Conservation (phyloP, 2,888 invertebrate species). For the Cheilosia vernalis region DNA sequence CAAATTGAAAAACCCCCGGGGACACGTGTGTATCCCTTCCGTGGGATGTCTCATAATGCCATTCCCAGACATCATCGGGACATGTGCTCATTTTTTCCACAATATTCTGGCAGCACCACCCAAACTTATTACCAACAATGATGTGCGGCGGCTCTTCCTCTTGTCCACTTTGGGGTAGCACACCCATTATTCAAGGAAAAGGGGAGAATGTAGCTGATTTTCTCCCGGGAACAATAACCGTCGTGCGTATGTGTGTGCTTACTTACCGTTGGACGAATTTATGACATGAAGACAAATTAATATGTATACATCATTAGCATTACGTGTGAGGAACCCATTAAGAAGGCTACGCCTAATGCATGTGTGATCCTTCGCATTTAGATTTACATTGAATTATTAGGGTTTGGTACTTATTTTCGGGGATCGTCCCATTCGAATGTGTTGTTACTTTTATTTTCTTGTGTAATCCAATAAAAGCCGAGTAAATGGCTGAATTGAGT, state of each 20-base stretch:
- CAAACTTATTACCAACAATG: slow-evolving; percentile 20
- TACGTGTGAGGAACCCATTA: slow-evolving; percentile 68
- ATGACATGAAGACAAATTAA: slow-evolving; percentile 43
- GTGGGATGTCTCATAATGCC: slow-evolving; percentile 10
- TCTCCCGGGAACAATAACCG: slow-evolving; percentile 18
- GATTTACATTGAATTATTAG: slow-evolving; percentile 54
- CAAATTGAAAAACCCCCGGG: slow-evolving; percentile 36
- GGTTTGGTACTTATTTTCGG: slow-evolving; percentile 45
- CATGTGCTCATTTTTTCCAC: slow-evolving; percentile 7
- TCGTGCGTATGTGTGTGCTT: background rate
- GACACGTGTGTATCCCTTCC: slow-evolving; percentile 14
- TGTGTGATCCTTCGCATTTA: slow-evolving; percentile 46
- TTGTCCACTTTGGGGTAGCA: slow-evolving; percentile 33
- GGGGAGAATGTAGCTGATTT: slow-evolving; percentile 27
- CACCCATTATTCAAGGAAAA: background rate
- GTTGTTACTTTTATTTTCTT: slow-evolving; percentile 37
- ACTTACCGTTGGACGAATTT: slow-evolving; percentile 10
- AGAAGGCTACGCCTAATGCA: slow-evolving; percentile 43
- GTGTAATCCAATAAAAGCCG: slow-evolving; percentile 10
- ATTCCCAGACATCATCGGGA: slow-evolving; percentile 1
- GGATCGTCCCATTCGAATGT: slow-evolving; percentile 7
- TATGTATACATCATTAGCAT: slow-evolving; percentile 26
- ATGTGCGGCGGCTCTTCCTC: slow-evolving; percentile 3
- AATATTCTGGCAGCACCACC: background rate
- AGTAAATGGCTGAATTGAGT: slow-evolving; percentile 35